Evolutionary conservation across 1,140 invertebrate species (phyloP), one percentile per base, ranked within the genome.

Genomic region (Atopsyche davidsoni): DNA sequence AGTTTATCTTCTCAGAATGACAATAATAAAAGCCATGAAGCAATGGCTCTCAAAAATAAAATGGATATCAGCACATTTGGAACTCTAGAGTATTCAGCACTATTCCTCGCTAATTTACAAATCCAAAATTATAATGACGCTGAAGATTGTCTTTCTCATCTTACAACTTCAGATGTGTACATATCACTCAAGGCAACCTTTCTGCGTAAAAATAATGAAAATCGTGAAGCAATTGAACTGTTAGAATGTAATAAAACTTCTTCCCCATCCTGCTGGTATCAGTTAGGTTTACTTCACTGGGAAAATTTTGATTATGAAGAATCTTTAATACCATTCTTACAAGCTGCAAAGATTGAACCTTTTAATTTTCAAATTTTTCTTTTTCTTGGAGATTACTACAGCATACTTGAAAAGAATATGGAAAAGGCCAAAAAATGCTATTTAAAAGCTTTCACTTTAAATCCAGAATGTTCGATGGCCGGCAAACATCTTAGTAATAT

Each of bases 351-450:
- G 62, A 59, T 81, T 11, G 79, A 90, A 66, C 77, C 84, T 2
- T 77, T 84, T 56, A 79, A 82, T 68, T 81, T 79, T 60, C 74
- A 82, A 53, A 83, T 82, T 58, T 87, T 90, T 67, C 64, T 86
- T 24, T 82, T 85, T 62, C 71, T 95, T 45, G 90, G 88, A 10
- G 75, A 81, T 60, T 85, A 82, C 66, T 92, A 91, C 68, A 61
- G 72, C 57, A 28, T 6, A 7, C 16, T 64, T 60, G 72, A 68
- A 44, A 62, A 78, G 19, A 79, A 87, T 62, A 61, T 80, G 21
- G 72, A 79, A 25, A 83, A 86, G 60, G 81, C 86, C 2, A 79
- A 77, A 55, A 83, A 84, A 62, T 95, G 89, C 72, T 92, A 83
- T 65, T 81, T 90, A 64, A 92, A 89, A 68, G 81, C 86, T 21